Evolutionary conservation across 2,113 vertebrate genomes (phyloP).

Genomic region (Tricholaema leucomelas): DNA sequence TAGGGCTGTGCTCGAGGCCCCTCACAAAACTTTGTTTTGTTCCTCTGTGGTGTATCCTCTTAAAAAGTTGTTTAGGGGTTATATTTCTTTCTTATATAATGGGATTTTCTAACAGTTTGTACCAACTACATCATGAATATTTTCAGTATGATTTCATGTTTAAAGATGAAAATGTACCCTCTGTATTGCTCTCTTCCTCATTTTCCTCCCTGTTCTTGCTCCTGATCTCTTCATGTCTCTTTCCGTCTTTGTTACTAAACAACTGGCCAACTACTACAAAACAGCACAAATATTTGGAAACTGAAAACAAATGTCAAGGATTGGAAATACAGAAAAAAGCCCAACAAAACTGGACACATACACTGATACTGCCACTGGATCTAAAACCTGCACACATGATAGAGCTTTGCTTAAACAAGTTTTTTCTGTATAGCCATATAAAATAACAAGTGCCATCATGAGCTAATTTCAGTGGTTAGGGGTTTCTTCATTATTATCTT

Average conservation of each 20-base stretch:
- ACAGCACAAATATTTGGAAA: neutral
- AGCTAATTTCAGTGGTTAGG: neutral
- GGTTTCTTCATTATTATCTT: neutral
- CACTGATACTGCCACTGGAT: neutral
- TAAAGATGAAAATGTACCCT: neutral
- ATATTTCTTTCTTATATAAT: neutral
- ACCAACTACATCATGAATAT: neutral
- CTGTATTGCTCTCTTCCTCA: neutral
- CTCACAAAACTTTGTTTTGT: neutral
- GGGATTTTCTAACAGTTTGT: neutral
- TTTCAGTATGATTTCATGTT: neutral
- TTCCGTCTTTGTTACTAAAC: neutral
- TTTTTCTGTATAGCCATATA: neutral
- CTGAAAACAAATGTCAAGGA: neutral
- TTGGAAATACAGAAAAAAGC: neutral
- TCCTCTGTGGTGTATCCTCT: neutral
- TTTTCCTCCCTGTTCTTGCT: neutral
- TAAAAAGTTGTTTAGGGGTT: neutral
- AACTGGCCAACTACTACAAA: neutral
- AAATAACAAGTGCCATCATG: neutral
- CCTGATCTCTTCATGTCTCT: neutral
- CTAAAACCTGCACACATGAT: neutral
- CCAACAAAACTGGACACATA: neutral
- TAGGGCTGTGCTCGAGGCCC: no score
- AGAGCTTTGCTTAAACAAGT: neutral